Evolutionary conservation across 2,888 invertebrate species (phyloP), one percentile per base, ranked within the genome.

Genomic region (Ernsta delagoae): DNA sequence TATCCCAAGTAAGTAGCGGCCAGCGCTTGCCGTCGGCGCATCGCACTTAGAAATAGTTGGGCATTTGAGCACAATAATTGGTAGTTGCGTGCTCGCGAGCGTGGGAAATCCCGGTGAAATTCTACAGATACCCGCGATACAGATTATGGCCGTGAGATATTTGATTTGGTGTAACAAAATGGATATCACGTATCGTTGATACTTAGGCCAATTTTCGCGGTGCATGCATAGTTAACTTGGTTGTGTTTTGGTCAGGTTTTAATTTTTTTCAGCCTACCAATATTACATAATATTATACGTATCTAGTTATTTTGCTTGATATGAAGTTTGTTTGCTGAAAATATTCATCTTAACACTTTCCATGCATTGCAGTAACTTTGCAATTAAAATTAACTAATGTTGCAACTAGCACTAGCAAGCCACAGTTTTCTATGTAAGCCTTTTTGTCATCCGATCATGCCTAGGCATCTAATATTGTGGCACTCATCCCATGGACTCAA

Each of bases 101-200:
- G 91, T 90, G 91, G 89, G 91, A 90, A 90, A 75, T 82, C 76
- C 75, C 81, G 81, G 87, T 50, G 50, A 86, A 87, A 89, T 87
- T 82, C 82, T 80, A 84, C 79, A 81, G 82, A 83, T 78, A 77
- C 78, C 77, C 75, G 83, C 83, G 80, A 78, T 82, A 83, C 85
- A 85, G 81, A 88, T 84, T 85, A 87, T 84, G 84, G 81, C 50
- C 80, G 79, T 82, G 76, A 82, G 77, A 78, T 76, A 78, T 80
- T 78, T 76, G 75, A 74, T 72, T 76, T 74, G 70, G 71, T 74
- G 73, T 75, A 75, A 70, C 72, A 74, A 70, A 73, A 72, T 63
- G 70, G 66, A 12, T 16, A 50, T 50, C 70, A 71, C 68, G 70
- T 63, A 43, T 59, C 41, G 12, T 64, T 59, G 7, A 31, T 31